Percentiles rank a stretch among this genome's conserved stretches.
Conservation (phyloP, 2,888 invertebrate species). For the Rhogogaster chlorosoma region DNA sequence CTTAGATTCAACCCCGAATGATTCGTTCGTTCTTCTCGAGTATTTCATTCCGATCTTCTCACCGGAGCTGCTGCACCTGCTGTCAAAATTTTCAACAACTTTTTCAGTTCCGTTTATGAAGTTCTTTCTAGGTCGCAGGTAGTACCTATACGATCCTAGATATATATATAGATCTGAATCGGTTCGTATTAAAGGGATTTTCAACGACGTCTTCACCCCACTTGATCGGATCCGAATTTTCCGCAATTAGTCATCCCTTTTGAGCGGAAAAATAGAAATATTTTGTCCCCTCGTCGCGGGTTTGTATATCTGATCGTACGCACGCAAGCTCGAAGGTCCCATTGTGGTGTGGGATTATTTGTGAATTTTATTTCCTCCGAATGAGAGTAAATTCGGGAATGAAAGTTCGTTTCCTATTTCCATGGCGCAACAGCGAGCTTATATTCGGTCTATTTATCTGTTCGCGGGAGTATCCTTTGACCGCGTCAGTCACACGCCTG, state of each 20-base stretch:
- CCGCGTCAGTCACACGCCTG: conserved; percentile 71
- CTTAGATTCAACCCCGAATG: conserved; percentile 17
- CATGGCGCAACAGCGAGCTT: not conserved
- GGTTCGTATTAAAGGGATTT: conserved; percentile 16
- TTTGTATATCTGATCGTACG: not conserved
- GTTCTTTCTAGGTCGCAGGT: conserved; percentile 11
- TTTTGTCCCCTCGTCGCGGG: not conserved
- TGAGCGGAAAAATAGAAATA: not conserved
- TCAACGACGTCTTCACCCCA: conserved; percentile 49
- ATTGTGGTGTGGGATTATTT: not conserved
- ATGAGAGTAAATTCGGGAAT: not conserved
- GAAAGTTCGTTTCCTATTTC: not conserved
- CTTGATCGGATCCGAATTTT: conserved; percentile 42
- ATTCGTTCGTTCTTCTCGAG: not conserved
- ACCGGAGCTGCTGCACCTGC: not conserved
- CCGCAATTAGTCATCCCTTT: conserved; percentile 38
- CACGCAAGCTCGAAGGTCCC: not conserved
- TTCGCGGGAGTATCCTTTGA: conserved; percentile 65
- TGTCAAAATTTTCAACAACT: not conserved
- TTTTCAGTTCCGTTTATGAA: not conserved
- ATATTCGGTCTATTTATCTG: conserved; percentile 61
- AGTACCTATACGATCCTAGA: not conserved
- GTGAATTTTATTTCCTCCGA: not conserved
- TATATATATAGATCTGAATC: conserved; percentile 10
- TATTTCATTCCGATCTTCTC: not conserved